A percentile compares a stretch with the other conserved stretches of the same genome.
phyloP scores from a whole-genome alignment of 2,113 vertebrate species.

The Rostratula benghalensis region DNA sequence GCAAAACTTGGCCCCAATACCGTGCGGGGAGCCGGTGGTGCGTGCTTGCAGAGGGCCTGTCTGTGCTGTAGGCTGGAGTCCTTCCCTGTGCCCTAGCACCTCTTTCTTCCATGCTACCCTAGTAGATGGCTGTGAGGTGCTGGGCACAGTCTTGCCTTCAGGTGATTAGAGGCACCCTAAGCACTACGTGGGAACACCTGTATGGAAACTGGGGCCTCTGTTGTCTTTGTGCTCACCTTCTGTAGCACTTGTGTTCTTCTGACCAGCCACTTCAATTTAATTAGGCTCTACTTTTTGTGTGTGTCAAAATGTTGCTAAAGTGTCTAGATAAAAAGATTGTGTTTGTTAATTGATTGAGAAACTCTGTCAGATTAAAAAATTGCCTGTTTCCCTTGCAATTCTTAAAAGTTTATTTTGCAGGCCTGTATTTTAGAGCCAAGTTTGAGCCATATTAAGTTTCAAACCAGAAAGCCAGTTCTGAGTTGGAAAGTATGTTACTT shows the following conservation, averaged over 20 bases:
- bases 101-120: background rate
- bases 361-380: background rate
- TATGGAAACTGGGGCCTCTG: background rate
- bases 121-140: too few relatives aligned
- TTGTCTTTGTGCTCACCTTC: background rate
- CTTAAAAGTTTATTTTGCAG: background rate
- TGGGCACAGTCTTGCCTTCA: background rate
- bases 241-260: background rate
- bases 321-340: background rate
- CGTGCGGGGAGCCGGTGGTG: too few relatives aligned
- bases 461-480: background rate
- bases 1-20: too few relatives aligned
- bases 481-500: background rate
- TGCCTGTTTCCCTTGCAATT: fast-evolving
- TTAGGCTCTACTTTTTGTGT: background rate
- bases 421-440: background rate
- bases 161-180: background rate
- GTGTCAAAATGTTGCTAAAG: background rate
- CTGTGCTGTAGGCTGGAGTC: background rate
- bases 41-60: background rate
- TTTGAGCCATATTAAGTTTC: background rate
- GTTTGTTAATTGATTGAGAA: background rate
- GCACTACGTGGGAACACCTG: background rate
- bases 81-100: background rate
- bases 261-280: background rate